Evolutionary conservation across 2,113 vertebrate genomes (phyloP), one percentile per base, ranked within the genome.

Genomic region (Eonycteris spelaea): DNA sequence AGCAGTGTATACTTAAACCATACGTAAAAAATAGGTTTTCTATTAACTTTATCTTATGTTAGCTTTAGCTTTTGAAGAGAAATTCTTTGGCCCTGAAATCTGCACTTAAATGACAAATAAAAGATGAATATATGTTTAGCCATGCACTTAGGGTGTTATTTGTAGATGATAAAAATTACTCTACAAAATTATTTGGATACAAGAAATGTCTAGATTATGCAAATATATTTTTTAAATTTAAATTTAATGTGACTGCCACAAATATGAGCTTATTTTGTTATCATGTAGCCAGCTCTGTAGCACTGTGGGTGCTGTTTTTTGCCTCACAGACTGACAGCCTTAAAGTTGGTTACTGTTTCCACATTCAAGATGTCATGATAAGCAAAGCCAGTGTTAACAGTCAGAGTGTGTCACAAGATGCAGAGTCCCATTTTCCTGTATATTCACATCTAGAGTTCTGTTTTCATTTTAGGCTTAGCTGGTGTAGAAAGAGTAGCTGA

Each of bases 91-190:
- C 22, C 57, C 45, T 74, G 13, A 84, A 84, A 73, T 51, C 38
- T 90, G 28, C 87, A 94, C 7, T 92, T 94, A 68, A 0, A 24
- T 89, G 38, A 30, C 7, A 91, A 30, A 55, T 90, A 90, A 87
- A 91, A 86, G 51, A 86, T 48, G 24, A 70, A 51, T 86, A 57
- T 82, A 35, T 80, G 16, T 21, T 91, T 59, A 94, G 5, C 57
- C 70, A 1, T 70, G 22, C 15, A 70, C 14, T 90, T 94, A 86
- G 18, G 13, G 4, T 88, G 45, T 65, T 86, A 35, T 35, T 78
- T 96, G 90, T 57, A 90, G n/a, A 63, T 94, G 67, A 53, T 59
- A 83, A 86, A 73, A 91, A 55, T 90, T 86, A 79, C 7, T 68
- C 55, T 70, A 15, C 57, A 73, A 33, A 75, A 43, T 84, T 77